Base-by-base conservation (phyloP, 2,888 invertebrate genomes). In the Sminthurinus aureus region DNA sequence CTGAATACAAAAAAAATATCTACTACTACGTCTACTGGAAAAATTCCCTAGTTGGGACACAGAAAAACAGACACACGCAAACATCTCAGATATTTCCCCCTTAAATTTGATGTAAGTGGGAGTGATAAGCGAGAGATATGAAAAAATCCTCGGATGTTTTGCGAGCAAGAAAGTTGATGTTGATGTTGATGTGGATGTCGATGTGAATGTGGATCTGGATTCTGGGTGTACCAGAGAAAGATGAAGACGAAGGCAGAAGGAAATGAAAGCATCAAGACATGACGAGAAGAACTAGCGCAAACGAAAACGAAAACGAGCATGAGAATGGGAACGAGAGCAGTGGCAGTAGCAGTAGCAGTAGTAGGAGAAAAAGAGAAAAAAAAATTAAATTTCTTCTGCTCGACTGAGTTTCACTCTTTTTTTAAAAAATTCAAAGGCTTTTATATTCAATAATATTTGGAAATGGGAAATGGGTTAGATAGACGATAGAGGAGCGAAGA, bases 41-140 rank as follows among this genome's bases (percentile, higher is more conserved):
- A 38, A 38, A 38, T 38, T 1, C 38, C 6, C 58, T 58, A 58
- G 13, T 15, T 58, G 58, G 18, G 18, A 3, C 58, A 58, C 58
- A 58, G 1, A 13, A 58, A 15, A 3, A 58, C 58, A 58, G 9
- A 58, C 58, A 6, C 13, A 18, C 4, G 58, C 58, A 71, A 74
- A 74, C 20, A 74, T 26, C 58, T 24, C 22, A n/a, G 77, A 22
- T 77, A 75, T 75, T 50, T 50, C 52, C 77, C 58, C 24, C 24
- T 77, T 58, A 77, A 77, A 77, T 77, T 77, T 77, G 77, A 77
- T 77, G 77, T 77, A 77, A 77, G 20, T 77, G 58, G 20, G 58
- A 52, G 77, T 77, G 77, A 77, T 77, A 77, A 77, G 77, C 52
- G 77, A 22, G 51, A 52, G 58, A 77, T 20, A 18, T 20, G 51